Evolutionary conservation across 1,140 invertebrate genomes (phyloP).

Genomic region (Matsumurasca onukii): DNA sequence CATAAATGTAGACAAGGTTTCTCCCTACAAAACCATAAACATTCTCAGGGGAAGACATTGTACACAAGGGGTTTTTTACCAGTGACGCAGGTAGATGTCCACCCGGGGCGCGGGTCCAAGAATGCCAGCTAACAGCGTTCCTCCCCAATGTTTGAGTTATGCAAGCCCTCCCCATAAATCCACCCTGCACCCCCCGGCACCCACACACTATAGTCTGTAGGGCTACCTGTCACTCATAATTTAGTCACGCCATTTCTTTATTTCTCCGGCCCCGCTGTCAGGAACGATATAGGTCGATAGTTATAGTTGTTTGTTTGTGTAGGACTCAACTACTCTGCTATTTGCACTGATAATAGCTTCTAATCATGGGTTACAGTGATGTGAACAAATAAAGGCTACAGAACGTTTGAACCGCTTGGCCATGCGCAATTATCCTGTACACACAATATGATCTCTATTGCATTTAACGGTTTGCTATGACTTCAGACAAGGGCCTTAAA

Average conservation of each 20-base stretch:
- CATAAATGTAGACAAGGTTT: too few relatives aligned
- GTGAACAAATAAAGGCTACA: slow-evolving; percentile 5
- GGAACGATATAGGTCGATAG: background rate
- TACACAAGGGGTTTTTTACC: slow-evolving; percentile 20
- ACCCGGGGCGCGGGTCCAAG: background rate
- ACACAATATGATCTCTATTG: background rate
- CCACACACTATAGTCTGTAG: too few relatives aligned
- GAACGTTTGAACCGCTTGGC: background rate
- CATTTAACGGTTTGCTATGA: too few relatives aligned
- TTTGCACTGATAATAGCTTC: background rate
- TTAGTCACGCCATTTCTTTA: slow-evolving; percentile 26
- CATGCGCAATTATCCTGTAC: background rate
- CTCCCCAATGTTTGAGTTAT: slow-evolving; percentile 23
- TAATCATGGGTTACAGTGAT: slow-evolving; percentile 8
- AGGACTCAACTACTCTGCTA: slow-evolving; percentile 8
- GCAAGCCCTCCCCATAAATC: slow-evolving; percentile 28
- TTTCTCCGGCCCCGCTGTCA: background rate
- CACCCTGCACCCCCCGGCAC: background rate
- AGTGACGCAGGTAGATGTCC: slow-evolving; percentile 12
- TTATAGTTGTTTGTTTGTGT: slow-evolving; percentile 22
- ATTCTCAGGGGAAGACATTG: too few relatives aligned
- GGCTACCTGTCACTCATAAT: slow-evolving; percentile 30
- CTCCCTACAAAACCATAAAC: too few relatives aligned
- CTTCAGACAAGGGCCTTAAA: too few relatives aligned
- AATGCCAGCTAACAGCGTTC: background rate